phyloP scores from a whole-genome alignment of 2,113 vertebrate genomes.

The Proteles cristata region DNA sequence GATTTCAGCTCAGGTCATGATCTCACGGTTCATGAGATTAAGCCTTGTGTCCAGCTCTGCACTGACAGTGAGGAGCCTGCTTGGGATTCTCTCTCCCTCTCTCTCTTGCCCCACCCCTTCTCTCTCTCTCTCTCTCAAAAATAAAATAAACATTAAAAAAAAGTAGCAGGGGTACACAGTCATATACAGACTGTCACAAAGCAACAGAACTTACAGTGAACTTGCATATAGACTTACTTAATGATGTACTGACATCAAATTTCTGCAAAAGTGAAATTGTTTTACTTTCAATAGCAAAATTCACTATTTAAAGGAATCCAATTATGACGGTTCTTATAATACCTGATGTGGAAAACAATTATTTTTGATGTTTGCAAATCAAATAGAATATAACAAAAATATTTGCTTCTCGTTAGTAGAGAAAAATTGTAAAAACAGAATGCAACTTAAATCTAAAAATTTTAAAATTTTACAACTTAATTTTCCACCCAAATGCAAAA shows the following conservation, averaged over 20 bases:
- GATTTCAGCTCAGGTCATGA: no score
- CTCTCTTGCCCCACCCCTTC: no score
- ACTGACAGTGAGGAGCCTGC: no score
- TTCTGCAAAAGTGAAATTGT: background rate
- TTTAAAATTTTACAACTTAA: background rate
- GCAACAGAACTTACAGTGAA: fast-evolving
- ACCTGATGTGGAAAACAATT: background rate
- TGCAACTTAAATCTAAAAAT: background rate
- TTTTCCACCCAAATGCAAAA: background rate
- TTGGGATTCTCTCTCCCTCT: no score
- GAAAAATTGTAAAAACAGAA: background rate
- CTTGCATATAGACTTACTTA: background rate
- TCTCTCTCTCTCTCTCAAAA: no score
- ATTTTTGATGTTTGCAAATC: slow-evolving; percentile 11
- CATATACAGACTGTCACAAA: background rate
- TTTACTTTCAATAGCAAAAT: background rate
- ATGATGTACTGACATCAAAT: background rate
- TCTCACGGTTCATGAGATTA: no score
- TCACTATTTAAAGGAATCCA: background rate
- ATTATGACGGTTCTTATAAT: background rate
- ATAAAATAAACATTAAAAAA: no score
- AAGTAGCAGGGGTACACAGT: background rate
- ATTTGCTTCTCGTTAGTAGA: background rate
- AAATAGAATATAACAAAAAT: background rate
- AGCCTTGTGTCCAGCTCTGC: no score